Evolutionary conservation across 1,140 invertebrate species (phyloP).

Genomic region (Mycetomoellerius zeteki): DNA sequence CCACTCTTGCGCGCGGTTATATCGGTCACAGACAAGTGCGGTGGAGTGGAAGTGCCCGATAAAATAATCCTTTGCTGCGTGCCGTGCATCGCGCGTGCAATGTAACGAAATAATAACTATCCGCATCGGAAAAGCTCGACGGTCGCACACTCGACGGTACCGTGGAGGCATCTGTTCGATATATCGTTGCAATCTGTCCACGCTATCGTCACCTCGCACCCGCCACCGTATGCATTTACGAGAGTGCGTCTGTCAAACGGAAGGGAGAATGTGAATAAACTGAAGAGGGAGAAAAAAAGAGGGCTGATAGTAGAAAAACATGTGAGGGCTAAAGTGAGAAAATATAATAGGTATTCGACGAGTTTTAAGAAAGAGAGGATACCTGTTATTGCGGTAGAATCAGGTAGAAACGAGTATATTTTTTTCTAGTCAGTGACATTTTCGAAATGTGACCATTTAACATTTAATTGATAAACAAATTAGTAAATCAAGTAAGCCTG

Average conservation of each 20-base stretch:
- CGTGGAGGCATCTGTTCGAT: constrained; percentile 8
- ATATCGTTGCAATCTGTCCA: constrained; percentile 23
- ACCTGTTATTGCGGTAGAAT: neutral
- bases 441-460: constrained; percentile 13
- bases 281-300: constrained; percentile 15
- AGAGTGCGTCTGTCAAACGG: neutral
- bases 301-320: neutral
- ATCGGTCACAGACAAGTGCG: constrained; percentile 62
- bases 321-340: constrained; percentile 33
- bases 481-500: neutral
- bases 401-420: neutral
- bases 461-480: constrained; percentile 6
- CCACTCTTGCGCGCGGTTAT: constrained; percentile 18
- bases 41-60: constrained; percentile 75
- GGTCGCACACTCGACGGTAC: neutral
- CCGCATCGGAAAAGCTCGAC: constrained; percentile 10
- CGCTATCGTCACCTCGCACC: constrained; percentile 26
- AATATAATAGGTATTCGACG: neutral
- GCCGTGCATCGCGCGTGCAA: constrained; percentile 56
- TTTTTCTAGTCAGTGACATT: neutral
- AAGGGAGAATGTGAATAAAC: constrained; percentile 25
- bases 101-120: constrained; percentile 78
- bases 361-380: neutral
- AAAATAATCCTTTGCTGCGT: constrained; percentile 76
- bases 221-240: neutral